Evolutionary conservation across 1,140 invertebrate genomes (phyloP), one percentile per base, ranked within the genome.

Genomic region (Calephelis nemesis): DNA sequence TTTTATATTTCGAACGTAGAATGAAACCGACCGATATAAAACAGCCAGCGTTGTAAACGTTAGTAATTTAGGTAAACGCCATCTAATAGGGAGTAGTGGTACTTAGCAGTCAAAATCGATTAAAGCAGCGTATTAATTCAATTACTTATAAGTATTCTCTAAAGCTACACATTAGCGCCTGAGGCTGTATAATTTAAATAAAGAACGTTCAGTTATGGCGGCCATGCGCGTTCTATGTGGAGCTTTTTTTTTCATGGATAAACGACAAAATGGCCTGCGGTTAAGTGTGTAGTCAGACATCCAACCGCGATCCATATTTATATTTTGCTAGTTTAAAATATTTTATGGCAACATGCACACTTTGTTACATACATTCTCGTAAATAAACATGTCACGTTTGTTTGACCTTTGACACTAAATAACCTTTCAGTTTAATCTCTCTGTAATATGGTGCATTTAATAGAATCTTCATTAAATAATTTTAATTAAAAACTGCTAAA

Each of bases 61-160:
- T 42, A 54, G 5, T 60, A 60, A 60, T 40, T 60, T 10, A 7
- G 13, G 40, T 65, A 75, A 84, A 63, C 84, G 84, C 85, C 87
- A 89, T 85, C 87, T 89, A 71, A 64, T 71, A 75, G 30, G 64
- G 79, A 78, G 75, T 87, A 87, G 85, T 77, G 71, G 77, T 71
- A 83, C 71, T 74, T 58, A 49, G 62, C 66, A 39, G 62, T 49
- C 69, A 74, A 80, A 82, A 83, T 85, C 81, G 73, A 85, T 81
- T 74, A 72, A 50, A 54, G 50, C 69, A 68, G 58, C 5, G 70
- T 76, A 79, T 76, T 78, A 75, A 75, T 74, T 73, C 69, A 77
- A 79, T 80, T 74, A 76, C 72, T 63, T 65, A 67, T 71, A 80
- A 74, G 60, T 73, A 69, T 71, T 69, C 72, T 69, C 49, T 71